Conservation (phyloP, 92 coral and sea anemone genomes). For the Isaurus tuberculatus region DNA sequence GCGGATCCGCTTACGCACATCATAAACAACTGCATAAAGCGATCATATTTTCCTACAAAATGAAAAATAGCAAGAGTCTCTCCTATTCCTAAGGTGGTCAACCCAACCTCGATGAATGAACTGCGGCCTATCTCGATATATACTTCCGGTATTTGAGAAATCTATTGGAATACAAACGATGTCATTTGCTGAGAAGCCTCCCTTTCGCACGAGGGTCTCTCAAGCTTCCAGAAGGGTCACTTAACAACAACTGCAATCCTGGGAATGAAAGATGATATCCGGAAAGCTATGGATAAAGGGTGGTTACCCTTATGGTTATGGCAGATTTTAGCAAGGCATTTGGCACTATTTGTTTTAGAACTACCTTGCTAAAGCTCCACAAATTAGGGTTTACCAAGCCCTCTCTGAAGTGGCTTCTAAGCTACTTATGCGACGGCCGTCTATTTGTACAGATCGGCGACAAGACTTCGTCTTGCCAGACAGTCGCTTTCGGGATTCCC, state of each 20-base stretch:
- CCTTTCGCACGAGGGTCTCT: slow-evolving; percentile 19
- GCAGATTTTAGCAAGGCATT: slow-evolving; percentile 15
- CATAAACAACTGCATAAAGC: slow-evolving; percentile 44
- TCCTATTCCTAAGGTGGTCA: slow-evolving; percentile 60
- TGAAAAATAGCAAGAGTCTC: slow-evolving; percentile 52
- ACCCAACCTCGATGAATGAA: slow-evolving; percentile 7
- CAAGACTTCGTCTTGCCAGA: slow-evolving; percentile 16
- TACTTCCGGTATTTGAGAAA: slow-evolving; percentile 56
- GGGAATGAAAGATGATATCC: slow-evolving; percentile 46
- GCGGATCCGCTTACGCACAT: slow-evolving; percentile 53
- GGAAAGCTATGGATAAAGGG: slow-evolving; percentile 43
- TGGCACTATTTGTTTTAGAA: slow-evolving; percentile 4
- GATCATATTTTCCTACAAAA: slow-evolving; percentile 19
- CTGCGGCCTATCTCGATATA: slow-evolving; percentile 47
- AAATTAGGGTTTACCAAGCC: neutral
- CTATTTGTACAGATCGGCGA: slow-evolving; percentile 12
- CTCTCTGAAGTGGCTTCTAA: too few species aligned
- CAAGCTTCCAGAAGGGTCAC: slow-evolving; percentile 54
- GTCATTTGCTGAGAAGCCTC: slow-evolving; percentile 13
- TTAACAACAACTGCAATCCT: slow-evolving; percentile 57
- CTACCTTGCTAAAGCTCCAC: slow-evolving; percentile 3
- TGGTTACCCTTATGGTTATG: slow-evolving; percentile 19
- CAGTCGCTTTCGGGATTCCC: slow-evolving; percentile 6
- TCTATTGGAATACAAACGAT: slow-evolving; percentile 24
- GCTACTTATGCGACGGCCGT: neutral